Evolutionary conservation across 2,888 invertebrate species (phyloP).

Genomic region (Drosophila borealis): DNA sequence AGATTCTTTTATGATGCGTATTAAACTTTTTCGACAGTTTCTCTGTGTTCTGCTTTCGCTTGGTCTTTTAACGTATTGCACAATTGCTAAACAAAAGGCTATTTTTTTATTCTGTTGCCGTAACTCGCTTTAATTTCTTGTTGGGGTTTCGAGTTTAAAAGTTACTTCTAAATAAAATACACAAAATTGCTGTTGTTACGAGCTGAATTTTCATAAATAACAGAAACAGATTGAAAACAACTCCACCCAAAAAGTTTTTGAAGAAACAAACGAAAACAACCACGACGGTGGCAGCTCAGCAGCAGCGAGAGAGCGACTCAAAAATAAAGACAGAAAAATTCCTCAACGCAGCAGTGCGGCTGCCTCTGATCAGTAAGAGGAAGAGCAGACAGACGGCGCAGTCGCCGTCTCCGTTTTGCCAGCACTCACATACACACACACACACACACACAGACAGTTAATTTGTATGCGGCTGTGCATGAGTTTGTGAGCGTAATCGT

Average conservation of each 20-base stretch:
- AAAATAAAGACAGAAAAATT: constrained; percentile 74
- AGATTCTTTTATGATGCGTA: constrained; percentile 52
- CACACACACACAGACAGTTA: constrained; percentile 36
- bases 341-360: constrained; percentile 62
- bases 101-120: constrained; percentile 15
- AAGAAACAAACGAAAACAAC: constrained; percentile 50
- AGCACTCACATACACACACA: constrained; percentile 17
- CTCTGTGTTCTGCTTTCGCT: constrained; percentile 40
- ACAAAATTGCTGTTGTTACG: constrained; percentile 43
- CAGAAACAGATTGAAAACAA: constrained; percentile 71
- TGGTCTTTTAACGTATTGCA: constrained; percentile 61
- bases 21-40: constrained; percentile 51
- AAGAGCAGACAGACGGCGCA: constrained; percentile 50
- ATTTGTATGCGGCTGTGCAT: constrained; percentile 39
- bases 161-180: constrained; percentile 52
- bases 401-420: constrained; percentile 54
- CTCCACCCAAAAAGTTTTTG: constrained; percentile 70
- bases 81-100: constrained; percentile 62
- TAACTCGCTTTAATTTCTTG: constrained; percentile 36
- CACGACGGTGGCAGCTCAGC: constrained; percentile 40
- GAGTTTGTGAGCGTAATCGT: constrained; percentile 56
- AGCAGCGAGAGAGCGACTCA: constrained; percentile 50
- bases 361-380: constrained; percentile 49
- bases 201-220: constrained; percentile 43
- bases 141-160: constrained; percentile 26